A percentile compares a stretch with the other conserved stretches of the same genome.
Conservation (phyloP, 2,113 vertebrate species). For the Pampusana beccarii region DNA sequence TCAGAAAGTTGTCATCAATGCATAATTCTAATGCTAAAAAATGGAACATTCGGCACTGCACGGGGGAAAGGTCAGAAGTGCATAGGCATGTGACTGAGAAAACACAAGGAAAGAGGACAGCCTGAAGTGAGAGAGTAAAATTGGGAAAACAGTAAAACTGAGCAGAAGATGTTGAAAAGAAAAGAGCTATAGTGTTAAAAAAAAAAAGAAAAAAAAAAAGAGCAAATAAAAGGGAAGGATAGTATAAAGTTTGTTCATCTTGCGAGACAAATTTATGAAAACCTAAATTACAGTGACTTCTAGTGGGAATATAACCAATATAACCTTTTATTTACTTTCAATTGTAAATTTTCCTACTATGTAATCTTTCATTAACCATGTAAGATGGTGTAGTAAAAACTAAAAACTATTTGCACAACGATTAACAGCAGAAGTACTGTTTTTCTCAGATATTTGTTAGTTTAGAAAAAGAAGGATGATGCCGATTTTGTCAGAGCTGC, state of each 20-base stretch:
- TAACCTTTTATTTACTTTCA: not conserved
- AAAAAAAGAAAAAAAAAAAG: not conserved
- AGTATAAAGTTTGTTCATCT: not conserved
- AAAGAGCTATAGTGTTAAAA: not conserved
- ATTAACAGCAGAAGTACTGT: not conserved
- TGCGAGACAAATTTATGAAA: not conserved
- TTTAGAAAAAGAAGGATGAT: not conserved
- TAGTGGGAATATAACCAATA: not conserved
- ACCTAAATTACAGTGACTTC: not conserved
- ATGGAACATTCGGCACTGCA: not conserved
- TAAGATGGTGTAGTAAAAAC: not conserved
- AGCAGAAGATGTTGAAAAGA: not conserved
- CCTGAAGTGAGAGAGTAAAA: not conserved
- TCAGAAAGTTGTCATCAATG: too few species aligned
- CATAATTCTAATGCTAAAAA: not conserved
- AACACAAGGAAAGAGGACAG: not conserved
- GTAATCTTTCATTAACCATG: not conserved
- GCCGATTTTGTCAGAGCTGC: not conserved
- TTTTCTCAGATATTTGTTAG: not conserved
- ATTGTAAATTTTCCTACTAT: not conserved
- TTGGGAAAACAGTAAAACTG: not conserved
- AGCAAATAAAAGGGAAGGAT: not conserved
- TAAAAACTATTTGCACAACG: not conserved
- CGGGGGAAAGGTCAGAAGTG: not conserved
- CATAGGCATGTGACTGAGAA: not conserved